Evolutionary conservation across 2,888 invertebrate genomes (phyloP), one percentile per base, ranked within the genome.

Genomic region (Eilema griseolum): DNA sequence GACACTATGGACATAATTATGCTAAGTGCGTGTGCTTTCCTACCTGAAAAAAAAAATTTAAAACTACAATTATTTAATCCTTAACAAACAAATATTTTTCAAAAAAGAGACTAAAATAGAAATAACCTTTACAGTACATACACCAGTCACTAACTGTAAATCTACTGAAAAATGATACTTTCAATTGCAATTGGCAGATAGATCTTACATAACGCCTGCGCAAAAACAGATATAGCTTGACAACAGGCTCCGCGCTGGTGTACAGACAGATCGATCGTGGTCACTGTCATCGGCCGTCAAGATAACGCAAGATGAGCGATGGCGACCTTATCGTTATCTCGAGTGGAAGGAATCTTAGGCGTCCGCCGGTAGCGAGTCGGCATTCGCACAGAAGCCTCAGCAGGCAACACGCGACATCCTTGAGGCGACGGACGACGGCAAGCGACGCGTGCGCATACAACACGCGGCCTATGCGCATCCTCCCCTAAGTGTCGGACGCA

Each of bases 301-400:
- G 93, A 94, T 93, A 93, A 89, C 85, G 84, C 82, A 89, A 93
- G 93, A 93, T 92, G 93, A 93, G 90, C 86, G 93, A 93, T 93
- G 86, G 89, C 83, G 84, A 86, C 90, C 91, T 93, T 93, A 94
- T 93, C 93, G 91, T 91, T 94, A 95, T 95, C 95, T 90, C 83
- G 86, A 85, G 86, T 90, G 90, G 90, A 90, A 94, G 92, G 92
- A 92, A 90, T 94, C 94, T 89, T 94, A 88, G 82, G 87, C 84
- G 86, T 85, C 83, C 77, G 87, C 84, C 88, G 90, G 87, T 87
- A 87, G 86, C 85, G 77, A 78, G 82, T 79, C 88, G 88, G 87
- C 95, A 95, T 94, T 95, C 94, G 94, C 93, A 92, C 91, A 90
- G 92, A 92, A 93, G 95, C 94, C 93, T 93, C 86, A 84, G 92